Conservation (phyloP, 2,797 vertebrate genomes). For the Dendrocincla tyrannina region DNA sequence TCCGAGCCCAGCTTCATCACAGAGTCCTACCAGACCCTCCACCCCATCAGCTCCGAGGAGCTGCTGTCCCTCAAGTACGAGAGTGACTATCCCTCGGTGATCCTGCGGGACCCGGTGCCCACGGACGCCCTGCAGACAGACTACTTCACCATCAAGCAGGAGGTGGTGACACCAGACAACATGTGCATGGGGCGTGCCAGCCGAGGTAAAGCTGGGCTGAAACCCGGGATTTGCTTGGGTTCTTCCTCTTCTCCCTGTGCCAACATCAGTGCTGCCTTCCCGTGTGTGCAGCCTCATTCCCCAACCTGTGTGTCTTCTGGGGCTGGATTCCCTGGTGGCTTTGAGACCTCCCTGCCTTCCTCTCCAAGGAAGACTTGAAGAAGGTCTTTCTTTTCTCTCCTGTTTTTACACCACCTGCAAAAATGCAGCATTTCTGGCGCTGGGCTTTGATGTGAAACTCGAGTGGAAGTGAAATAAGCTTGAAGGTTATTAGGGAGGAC, state of each 20-base stretch:
- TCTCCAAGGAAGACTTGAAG: neutral
- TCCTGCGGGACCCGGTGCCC: constrained; percentile 87
- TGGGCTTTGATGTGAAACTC: neutral
- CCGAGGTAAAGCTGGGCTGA: constrained; percentile 84
- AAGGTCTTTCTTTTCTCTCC: neutral
- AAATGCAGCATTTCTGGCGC: neutral
- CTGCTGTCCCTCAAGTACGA: constrained; percentile 97
- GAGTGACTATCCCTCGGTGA: constrained; percentile 89
- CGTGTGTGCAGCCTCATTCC: neutral
- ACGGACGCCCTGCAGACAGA: constrained; percentile 89
- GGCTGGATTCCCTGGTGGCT: neutral
- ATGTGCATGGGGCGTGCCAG: constrained; percentile 98
- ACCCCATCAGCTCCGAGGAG: constrained; percentile 98
- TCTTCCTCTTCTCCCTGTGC: neutral
- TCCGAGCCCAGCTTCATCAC: constrained; percentile 99
- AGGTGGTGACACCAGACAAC: constrained; percentile 96
- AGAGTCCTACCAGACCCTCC: constrained; percentile 98
- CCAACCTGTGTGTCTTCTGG: rapidly evolving
- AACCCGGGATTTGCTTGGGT: neutral
- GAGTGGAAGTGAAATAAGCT: neutral
- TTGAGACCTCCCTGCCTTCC: neutral
- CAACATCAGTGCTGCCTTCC: neutral
- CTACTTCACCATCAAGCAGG: constrained; percentile 96
- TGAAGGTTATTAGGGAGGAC: neutral
- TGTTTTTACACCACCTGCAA: neutral